Conservation (phyloP, 2,888 invertebrate genomes). For the Hypomecis punctinalis region DNA sequence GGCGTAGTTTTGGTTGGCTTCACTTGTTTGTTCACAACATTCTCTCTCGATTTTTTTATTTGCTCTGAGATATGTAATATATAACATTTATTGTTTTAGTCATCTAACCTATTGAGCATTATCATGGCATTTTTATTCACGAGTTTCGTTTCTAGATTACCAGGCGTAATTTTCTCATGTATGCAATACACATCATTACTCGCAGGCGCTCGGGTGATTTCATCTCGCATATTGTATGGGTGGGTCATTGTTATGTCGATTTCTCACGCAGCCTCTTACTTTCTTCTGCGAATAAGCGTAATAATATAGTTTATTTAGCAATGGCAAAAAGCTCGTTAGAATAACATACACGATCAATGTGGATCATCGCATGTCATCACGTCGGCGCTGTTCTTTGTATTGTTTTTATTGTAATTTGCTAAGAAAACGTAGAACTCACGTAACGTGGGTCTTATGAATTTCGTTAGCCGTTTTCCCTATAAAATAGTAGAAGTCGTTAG, state of each 20-base stretch:
- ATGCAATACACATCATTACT: slow-evolving; percentile 26
- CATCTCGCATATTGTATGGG: slow-evolving; percentile 44
- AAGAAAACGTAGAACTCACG: no score
- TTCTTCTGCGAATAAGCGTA: slow-evolving; percentile 54
- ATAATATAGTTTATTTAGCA: slow-evolving; percentile 46
- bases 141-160: slow-evolving; percentile 15
- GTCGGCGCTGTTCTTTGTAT: slow-evolving; percentile 24
- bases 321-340: slow-evolving; percentile 60
- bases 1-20: no score
- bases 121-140: slow-evolving; percentile 12
- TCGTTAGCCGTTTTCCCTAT: no score
- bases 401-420: slow-evolving; percentile 3
- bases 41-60: no score
- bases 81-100: no score
- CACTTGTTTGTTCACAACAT: no score
- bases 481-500: no score
- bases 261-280: slow-evolving; percentile 66
- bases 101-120: no score
- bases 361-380: slow-evolving; percentile 40
- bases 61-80: no score
- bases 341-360: slow-evolving; percentile 53
- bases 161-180: slow-evolving; percentile 17
- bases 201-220: slow-evolving; percentile 30
- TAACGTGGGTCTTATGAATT: no score
- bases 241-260: slow-evolving; percentile 58